These are phyloP conservation scores for Auanema sp. DNA, from an alignment of 2,888 invertebrate genomes.

Conservation along the genomic window DNA sequence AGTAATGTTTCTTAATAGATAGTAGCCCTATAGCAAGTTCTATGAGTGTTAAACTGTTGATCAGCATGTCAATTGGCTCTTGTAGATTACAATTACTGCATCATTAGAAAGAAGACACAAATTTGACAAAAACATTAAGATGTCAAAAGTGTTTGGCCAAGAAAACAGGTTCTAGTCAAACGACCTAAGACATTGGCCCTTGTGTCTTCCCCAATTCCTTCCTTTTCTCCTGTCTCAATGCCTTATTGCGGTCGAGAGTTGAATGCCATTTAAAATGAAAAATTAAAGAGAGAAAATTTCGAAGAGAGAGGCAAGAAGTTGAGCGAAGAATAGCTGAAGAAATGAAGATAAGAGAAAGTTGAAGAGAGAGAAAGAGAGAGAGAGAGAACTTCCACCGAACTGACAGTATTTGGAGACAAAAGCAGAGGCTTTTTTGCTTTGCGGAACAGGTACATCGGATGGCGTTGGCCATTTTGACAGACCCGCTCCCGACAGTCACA, in stretches of 20 bases:
- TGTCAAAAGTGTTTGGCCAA: conserved; percentile 1
- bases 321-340: background rate
- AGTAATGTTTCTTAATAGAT: too few species aligned
- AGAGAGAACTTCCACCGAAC: background rate
- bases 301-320: background rate
- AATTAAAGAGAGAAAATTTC: too few species aligned
- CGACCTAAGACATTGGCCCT: too few species aligned
- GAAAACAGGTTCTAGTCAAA: conserved; percentile 2
- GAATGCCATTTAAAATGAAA: too few species aligned
- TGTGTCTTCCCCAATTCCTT: too few species aligned
- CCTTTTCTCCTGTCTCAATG: too few species aligned
- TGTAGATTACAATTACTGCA: too few species aligned
- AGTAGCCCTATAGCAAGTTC: too few species aligned
- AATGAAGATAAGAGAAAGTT: background rate
- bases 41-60: too few species aligned
- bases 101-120: background rate
- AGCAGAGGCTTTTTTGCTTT: conserved; percentile 17
- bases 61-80: too few species aligned
- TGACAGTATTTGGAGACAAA: conserved; percentile 11
- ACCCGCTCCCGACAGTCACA: conserved; percentile 1
- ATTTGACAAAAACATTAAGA: conserved; percentile 6
- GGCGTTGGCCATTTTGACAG: conserved; percentile 5
- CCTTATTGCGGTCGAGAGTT: too few species aligned
- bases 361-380: conserved; percentile 3
- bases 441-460: conserved; percentile 16